Evolutionary conservation across 2,888 invertebrate genomes (phyloP), one percentile per base, ranked within the genome.

Genomic region (Acleris cristana): DNA sequence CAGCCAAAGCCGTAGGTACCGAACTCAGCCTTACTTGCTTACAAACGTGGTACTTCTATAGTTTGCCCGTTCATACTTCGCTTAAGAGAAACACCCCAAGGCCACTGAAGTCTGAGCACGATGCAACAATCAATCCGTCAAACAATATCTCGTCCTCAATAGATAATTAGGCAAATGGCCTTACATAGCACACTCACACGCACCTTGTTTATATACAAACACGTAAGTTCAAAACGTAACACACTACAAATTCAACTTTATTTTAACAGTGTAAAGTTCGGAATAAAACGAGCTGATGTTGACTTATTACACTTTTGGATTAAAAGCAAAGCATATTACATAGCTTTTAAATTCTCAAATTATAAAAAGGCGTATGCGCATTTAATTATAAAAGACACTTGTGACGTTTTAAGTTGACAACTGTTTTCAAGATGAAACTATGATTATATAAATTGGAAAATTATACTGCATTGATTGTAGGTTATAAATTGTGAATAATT

Each of bases 401-500:
- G 14, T 6, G 12, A 48, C 30, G 30, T 62, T 54, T 48, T 62
- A 1, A 16, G 16, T 12, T 40, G 40, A 40, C 44, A 8, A 21
- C 4, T 1, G 23, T 21, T 26, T 40, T 6, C 48, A 48, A 21
- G 48, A 49, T 63, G 54, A 54, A 63, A 21, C 40, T 60, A 61
- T 56, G 44, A 65, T 61, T 61, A 61, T n/a, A 66, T 57, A 52
- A 57, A 66, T 66, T 66, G 61, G 51, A 62, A 61, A 61, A 66
- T 66, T 62, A 61, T 66, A 61, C 51, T 66, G 56, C 34, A 66
- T 53, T 21, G 58, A 65, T 59, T 59, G 64, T 48, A 23, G 62
- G 57, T 57, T 34, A 26, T 66, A 52, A 40, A 66, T 66, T 57
- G 56, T 52, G 56, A 61, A 52, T 61, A 66, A 66, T 57, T 51